These are phyloP conservation scores for Neotragus moschatus DNA, from an alignment of 2,113 vertebrate species.

Conservation along the genomic window DNA sequence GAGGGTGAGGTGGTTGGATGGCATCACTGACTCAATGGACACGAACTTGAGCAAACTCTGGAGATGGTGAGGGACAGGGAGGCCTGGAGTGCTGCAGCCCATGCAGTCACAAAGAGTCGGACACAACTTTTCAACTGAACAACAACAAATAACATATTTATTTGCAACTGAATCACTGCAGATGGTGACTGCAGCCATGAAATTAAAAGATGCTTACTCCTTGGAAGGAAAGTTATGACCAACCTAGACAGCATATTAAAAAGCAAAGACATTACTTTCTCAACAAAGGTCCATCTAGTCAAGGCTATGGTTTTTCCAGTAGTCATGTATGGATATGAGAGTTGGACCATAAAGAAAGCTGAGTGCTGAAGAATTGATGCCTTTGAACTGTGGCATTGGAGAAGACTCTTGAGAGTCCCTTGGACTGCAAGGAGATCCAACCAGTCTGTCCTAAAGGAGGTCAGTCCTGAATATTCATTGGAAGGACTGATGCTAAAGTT, in stretches of 20 bases:
- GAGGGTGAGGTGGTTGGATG: not conserved
- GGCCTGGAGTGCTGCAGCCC: not conserved
- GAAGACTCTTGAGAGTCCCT: not conserved
- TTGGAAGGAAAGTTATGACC: not conserved
- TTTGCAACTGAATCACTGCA: not conserved
- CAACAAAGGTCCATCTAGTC: not conserved
- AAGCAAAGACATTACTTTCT: not conserved
- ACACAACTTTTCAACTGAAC: not conserved
- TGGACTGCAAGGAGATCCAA: not conserved
- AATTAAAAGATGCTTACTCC: not conserved
- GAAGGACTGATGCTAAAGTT: not conserved
- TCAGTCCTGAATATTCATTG: not conserved
- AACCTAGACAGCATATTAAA: not conserved
- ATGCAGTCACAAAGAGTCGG: not conserved
- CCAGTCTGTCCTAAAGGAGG: not conserved
- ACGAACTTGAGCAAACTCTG: not conserved
- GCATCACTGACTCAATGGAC: not conserved
- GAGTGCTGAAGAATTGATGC: accelerated
- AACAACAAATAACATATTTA: not conserved
- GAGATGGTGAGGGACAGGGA: not conserved
- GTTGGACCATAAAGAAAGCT: not conserved
- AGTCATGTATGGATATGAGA: not conserved
- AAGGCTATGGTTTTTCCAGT: not conserved
- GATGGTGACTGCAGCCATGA: not conserved
- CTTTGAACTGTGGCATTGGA: not conserved